These are phyloP conservation scores for Loriculus beryllinus DNA, from an alignment of 2,797 vertebrate genomes.

Conservation along the genomic window DNA sequence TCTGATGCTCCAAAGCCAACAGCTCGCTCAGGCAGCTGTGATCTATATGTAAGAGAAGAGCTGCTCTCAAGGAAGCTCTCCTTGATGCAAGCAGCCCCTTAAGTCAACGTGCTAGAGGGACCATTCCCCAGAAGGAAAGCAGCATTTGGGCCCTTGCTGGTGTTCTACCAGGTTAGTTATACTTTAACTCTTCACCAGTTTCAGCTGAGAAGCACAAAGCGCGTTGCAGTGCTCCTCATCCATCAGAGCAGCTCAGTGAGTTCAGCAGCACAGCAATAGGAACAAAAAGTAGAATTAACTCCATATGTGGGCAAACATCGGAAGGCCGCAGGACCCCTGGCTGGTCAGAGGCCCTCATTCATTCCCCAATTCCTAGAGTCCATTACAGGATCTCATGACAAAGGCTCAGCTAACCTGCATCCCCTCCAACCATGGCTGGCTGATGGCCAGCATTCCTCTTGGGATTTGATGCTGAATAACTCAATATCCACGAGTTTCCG, in stretches of 20 bases:
- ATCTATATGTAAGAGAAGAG: neutral
- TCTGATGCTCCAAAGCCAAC: neutral
- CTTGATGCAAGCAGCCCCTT: neutral
- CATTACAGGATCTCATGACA: neutral
- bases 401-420: neutral
- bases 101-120: neutral
- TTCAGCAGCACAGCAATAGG: neutral
- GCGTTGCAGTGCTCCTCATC: neutral
- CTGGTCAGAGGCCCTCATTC: neutral
- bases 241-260: neutral
- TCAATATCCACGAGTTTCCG: neutral
- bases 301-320: neutral
- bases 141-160: neutral
- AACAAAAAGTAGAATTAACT: neutral
- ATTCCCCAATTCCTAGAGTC: neutral
- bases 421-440: neutral
- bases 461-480: constrained; percentile 20
- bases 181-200: neutral
- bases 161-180: neutral
- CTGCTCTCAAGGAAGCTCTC: neutral
- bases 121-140: neutral
- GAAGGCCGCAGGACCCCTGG: constrained; percentile 6
- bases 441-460: constrained; percentile 1
- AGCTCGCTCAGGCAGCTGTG: neutral
- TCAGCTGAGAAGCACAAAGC: neutral